These are phyloP conservation scores for Ochotona curzoniae DNA, from an alignment of 2,113 vertebrate genomes.

Conservation along the genomic window DNA sequence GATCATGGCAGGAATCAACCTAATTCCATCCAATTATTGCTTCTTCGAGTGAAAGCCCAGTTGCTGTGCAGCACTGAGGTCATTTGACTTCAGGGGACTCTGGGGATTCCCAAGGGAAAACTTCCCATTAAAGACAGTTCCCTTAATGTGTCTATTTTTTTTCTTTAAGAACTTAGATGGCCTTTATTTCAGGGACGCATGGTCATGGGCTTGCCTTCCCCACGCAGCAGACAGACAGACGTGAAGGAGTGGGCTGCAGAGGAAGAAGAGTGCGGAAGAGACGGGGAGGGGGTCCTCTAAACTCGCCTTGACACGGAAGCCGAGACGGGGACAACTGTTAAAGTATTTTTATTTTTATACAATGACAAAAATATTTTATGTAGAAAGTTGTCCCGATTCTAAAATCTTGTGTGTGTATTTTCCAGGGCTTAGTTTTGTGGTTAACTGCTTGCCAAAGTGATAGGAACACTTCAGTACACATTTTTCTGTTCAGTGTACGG, in stretches of 20 bases:
- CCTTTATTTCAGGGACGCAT: too few species aligned
- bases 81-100: neutral
- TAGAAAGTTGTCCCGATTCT: neutral
- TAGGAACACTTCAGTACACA: neutral
- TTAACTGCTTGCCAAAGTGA: neutral
- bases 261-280: too few species aligned
- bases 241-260: too few species aligned
- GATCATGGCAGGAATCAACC: neutral
- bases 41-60: neutral
- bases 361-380: neutral
- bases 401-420: neutral
- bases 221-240: too few species aligned
- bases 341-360: neutral
- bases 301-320: too few species aligned
- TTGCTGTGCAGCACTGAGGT: neutral
- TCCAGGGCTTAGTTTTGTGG: neutral
- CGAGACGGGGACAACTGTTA: neutral
- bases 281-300: too few species aligned
- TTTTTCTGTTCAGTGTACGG: neutral
- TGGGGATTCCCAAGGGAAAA: too few species aligned
- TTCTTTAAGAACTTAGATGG: too few species aligned
- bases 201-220: too few species aligned
- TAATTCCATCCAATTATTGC: neutral
- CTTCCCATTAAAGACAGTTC: too few species aligned
- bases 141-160: too few species aligned